Evolutionary conservation across 2,113 vertebrate genomes (phyloP), one percentile per base, ranked within the genome.

Genomic region (Galemys pyrenaicus): DNA sequence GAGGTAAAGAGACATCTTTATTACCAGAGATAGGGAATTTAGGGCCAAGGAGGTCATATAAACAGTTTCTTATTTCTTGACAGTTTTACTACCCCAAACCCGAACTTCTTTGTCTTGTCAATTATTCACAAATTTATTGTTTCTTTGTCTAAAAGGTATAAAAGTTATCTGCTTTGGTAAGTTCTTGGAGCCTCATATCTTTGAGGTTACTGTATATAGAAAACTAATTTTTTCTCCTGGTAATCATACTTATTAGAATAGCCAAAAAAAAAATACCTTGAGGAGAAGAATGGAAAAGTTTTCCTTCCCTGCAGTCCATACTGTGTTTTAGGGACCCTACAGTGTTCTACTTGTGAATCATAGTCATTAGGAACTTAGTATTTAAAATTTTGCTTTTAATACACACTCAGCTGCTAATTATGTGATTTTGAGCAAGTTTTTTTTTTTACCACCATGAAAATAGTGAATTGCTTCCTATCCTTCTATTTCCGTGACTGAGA

Each of bases 361-460:
- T 37, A 71, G 44, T 46, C 56, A 90, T 85, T 94, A 73, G 5
- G 3, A 91, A 82, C 13, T 93, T 54, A 44, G 28, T 49, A 73
- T 86, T 92, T 86, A 65, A 39, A 87, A 87, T 62, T 56, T 73
- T 32, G n/a, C 28, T 83, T 94, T 89, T 75, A 87, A 46, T 89
- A 51, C 39, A 64, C 13, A 73, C 13, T 96, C 35, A 87, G 20
- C 26, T 83, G 39, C 46, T 89, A 86, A 80, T 67, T 68, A 30
- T 87, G 35, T 73, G 60, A 65, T 35, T 82, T 62, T 44, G 28
- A 81, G 16, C 17, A 86, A 92, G 7, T 80, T 83, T 37, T 46
- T 78, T 80, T 83, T 37, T 46, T 78, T 80, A 58, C n/a, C 20
- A 54, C 17, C 24, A 28, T 80, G 39, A 93, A 20, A 91, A 73